phyloP scores from a whole-genome alignment of 30 jellyfish, hydroid and myxozoan species.

The Pseudorhiza aurosa region DNA sequence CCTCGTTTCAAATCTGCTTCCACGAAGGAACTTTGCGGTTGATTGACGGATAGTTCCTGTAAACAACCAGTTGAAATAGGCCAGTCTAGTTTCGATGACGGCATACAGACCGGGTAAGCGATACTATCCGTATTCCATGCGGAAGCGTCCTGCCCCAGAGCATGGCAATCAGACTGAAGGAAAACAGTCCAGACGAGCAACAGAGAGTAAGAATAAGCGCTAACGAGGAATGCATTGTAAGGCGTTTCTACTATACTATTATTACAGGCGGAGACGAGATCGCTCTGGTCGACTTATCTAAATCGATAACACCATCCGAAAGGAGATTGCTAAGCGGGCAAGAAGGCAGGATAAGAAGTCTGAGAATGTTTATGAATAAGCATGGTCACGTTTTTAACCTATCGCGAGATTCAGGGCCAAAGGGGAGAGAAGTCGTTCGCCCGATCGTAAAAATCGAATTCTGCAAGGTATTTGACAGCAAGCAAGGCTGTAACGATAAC shows the following conservation, averaged over 20 bases:
- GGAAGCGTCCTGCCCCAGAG: too few species aligned
- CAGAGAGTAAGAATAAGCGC: too few species aligned
- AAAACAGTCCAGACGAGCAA: too few species aligned
- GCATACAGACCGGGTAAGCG: too few species aligned
- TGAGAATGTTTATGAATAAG: conserved; percentile 29
- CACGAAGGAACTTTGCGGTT: conserved; percentile 51
- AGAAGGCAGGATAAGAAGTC: conserved; percentile 20
- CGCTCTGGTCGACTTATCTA: conserved; percentile 3
- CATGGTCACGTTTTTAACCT: conserved; percentile 43
- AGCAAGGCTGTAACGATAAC: conserved; percentile 70
- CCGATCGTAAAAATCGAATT: conserved; percentile 81
- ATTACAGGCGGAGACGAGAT: conserved; percentile 16
- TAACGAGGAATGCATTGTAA: too few species aligned
- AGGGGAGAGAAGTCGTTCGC: conserved; percentile 46
- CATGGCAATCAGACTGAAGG: too few species aligned
- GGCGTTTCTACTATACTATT: conserved; percentile 4
- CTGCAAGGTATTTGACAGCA: conserved; percentile 90
- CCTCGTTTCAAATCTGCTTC: conserved; percentile 59
- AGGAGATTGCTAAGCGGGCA: neutral
- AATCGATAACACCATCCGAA: neutral
- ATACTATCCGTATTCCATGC: too few species aligned
- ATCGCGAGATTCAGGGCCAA: conserved; percentile 23
- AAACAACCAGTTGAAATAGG: neutral
- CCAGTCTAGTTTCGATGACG: too few species aligned
- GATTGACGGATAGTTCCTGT: conserved; percentile 64